Conservation (phyloP, 1,140 invertebrate species). For the Probaryconus sp. region DNA sequence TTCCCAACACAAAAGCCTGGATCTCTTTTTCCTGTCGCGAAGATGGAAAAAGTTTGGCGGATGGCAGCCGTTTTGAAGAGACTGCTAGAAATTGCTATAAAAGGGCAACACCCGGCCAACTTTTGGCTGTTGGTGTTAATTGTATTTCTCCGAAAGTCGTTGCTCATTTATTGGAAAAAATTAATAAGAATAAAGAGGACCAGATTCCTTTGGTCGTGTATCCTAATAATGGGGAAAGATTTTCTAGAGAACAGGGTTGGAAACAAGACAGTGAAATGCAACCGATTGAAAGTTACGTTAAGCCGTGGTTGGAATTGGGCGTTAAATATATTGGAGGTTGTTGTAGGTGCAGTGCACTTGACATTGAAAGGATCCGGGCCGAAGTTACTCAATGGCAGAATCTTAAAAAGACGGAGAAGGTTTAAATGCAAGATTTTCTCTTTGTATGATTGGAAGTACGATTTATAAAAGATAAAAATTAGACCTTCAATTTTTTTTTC, state of each 20-base stretch:
- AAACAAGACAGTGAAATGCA: slow-evolving; percentile 78
- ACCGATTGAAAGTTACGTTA: slow-evolving; percentile 81
- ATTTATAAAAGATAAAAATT: too few species aligned
- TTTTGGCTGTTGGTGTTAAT: slow-evolving; percentile 91
- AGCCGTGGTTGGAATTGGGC: slow-evolving; percentile 84
- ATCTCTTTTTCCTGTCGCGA: slow-evolving; percentile 89
- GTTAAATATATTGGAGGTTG: slow-evolving; percentile 88
- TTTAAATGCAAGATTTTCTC: too few species aligned
- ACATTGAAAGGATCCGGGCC: slow-evolving; percentile 79
- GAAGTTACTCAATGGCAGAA: slow-evolving; percentile 69
- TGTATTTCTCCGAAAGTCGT: slow-evolving; percentile 85
- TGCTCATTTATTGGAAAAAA: slow-evolving; percentile 77
- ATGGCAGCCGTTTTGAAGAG: slow-evolving; percentile 86
- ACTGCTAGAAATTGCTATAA: slow-evolving; percentile 82
- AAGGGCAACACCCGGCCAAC: slow-evolving; percentile 80
- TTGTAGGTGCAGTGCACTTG: slow-evolving; percentile 83
- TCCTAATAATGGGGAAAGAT: slow-evolving; percentile 85
- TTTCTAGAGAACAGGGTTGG: slow-evolving; percentile 80
- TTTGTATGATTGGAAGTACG: too few species aligned
- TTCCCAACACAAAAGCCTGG: slow-evolving; percentile 86
- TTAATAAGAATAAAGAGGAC: slow-evolving; percentile 68
- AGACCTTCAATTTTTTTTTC: too few species aligned
- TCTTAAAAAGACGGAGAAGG: slow-evolving; percentile 21
- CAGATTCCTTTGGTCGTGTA: slow-evolving; percentile 82
- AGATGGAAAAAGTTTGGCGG: slow-evolving; percentile 83